A percentile compares a stretch with the other conserved stretches of the same genome.
These are phyloP conservation scores for Apodemus agrarius DNA, from an alignment of 2,797 vertebrate species.

Conservation along the genomic window DNA sequence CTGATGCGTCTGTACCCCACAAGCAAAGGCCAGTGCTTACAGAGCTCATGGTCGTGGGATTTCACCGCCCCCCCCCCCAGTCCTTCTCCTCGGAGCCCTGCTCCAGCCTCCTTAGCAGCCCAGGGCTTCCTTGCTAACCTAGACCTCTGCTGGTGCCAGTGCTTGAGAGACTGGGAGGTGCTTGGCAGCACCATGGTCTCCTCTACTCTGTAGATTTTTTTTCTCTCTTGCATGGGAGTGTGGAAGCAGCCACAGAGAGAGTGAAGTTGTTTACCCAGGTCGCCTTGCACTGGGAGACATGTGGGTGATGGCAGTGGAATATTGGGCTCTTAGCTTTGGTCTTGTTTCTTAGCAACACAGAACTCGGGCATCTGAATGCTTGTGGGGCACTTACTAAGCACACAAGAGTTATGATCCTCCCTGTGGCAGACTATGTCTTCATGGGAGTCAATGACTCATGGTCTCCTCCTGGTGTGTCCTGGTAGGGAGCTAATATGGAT, in stretches of 20 bases:
- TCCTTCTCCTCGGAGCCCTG: no score
- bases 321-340: neutral
- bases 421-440: neutral
- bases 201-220: fast-evolving
- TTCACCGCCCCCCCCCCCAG: no score
- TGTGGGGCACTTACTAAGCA: neutral
- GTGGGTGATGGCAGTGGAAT: fast-evolving
- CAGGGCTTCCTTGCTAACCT: fast-evolving
- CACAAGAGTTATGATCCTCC: fast-evolving
- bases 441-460: fast-evolving
- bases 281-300: fast-evolving
- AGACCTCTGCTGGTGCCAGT: neutral
- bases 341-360: neutral
- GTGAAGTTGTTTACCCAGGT: neutral
- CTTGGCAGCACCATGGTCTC: fast-evolving
- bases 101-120: neutral
- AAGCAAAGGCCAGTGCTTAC: neutral
- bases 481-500: neutral
- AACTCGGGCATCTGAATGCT: neutral
- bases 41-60: neutral
- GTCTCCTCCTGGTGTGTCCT: fast-evolving
- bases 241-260: neutral
- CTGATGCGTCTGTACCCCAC: neutral
- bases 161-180: fast-evolving
- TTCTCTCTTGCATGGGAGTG: neutral